Conservation (phyloP, 2,888 invertebrate species). For the Eupithecia tripunctaria region DNA sequence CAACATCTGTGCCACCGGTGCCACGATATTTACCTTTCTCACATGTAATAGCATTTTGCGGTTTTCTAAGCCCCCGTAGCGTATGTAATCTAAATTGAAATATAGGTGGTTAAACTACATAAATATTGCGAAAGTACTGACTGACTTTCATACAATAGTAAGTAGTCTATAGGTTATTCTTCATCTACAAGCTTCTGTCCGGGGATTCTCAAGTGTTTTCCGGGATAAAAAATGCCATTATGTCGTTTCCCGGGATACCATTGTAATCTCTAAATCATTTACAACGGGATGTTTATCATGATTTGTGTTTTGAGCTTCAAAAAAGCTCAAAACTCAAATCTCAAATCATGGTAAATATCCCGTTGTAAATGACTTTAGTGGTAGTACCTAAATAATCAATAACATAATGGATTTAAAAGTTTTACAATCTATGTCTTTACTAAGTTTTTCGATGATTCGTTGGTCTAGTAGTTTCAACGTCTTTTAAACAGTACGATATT, state of each 20-base stretch:
- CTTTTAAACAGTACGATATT: neutral
- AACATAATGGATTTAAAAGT: too few species aligned
- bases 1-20: slow-evolving; percentile 6
- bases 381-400: too few species aligned
- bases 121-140: neutral
- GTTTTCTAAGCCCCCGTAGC: slow-evolving; percentile 62
- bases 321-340: too few species aligned
- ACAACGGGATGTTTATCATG: too few species aligned
- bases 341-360: too few species aligned
- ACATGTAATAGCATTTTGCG: slow-evolving; percentile 54
- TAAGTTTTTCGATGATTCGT: too few species aligned
- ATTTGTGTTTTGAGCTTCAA: too few species aligned
- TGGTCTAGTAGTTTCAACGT: too few species aligned
- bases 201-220: neutral
- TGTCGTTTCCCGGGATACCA: neutral
- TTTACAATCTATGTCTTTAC: too few species aligned
- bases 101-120: neutral
- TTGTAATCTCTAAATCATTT: too few species aligned
- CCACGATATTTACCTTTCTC: slow-evolving; percentile 37
- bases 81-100: slow-evolving; percentile 61
- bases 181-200: neutral
- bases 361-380: too few species aligned
- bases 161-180: neutral
- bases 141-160: neutral
- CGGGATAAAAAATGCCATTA: neutral